These are phyloP conservation scores for Podarcis lilfordi DNA, from an alignment of 2,797 vertebrate species.

Conservation along the genomic window DNA sequence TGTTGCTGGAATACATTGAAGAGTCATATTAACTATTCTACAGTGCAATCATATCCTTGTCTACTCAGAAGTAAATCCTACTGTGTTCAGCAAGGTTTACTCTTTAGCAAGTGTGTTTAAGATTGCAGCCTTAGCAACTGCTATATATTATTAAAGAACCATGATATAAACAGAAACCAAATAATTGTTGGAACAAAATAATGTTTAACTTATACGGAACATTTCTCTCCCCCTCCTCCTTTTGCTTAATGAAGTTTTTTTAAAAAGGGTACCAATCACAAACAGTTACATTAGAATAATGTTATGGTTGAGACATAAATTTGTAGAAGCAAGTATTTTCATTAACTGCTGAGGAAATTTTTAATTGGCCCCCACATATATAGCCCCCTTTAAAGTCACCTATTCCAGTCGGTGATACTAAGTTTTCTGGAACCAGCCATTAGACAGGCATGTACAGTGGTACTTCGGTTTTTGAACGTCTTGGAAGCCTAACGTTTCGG, in stretches of 20 bases:
- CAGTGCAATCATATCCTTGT: neutral
- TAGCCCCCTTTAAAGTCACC: fast-evolving
- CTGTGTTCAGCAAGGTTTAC: neutral
- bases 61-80: neutral
- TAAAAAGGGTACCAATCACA: constrained; percentile 58
- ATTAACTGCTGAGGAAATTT: fast-evolving
- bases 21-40: neutral
- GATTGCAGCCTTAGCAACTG: neutral
- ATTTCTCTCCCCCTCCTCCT: neutral
- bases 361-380: neutral
- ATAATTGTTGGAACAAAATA: constrained; percentile 13
- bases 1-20: neutral
- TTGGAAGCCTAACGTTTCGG: too few relatives aligned
- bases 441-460: neutral
- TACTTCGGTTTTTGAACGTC: too few relatives aligned
- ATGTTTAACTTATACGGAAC: fast-evolving
- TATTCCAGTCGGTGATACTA: fast-evolving
- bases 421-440: neutral
- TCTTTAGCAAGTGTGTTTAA: neutral
- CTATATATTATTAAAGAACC: constrained; percentile 7
- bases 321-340: constrained; percentile 56
- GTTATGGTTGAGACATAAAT: constrained; percentile 65
- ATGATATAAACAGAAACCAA: neutral
- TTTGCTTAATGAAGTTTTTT: constrained; percentile 6
- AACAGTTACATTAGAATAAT: constrained; percentile 70